Evolutionary conservation across 2,888 invertebrate genomes (phyloP), one percentile per base, ranked within the genome.

Genomic region (Pilophorus perplexus): DNA sequence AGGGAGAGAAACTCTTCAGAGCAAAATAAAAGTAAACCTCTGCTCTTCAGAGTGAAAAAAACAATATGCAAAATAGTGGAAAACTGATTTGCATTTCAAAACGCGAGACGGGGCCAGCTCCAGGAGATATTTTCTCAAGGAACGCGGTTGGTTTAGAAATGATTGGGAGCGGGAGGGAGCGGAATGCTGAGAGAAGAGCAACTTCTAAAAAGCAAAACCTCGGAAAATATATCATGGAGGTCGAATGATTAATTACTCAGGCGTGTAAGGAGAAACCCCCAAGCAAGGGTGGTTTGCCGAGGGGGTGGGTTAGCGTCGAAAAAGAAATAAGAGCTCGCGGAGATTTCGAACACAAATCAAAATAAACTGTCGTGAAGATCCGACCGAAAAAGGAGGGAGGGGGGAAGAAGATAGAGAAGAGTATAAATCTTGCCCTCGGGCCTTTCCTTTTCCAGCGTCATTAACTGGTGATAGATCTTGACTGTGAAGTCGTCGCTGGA

Each of bases 391-490:
- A 46, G 46, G 10, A 23, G 46, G 20, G 42, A 22, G 2, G 23
- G 23, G 22, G 12, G 46, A 22, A 46, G 46, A 46, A 25, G n/a
- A n/a, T n/a, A n/a, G n/a, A n/a, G n/a, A n/a, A n/a, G n/a, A n/a
- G n/a, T n/a, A n/a, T n/a, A n/a, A n/a, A n/a, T n/a, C n/a, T n/a
- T n/a, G n/a, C n/a, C n/a, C n/a, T n/a, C n/a, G n/a, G n/a, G n/a
- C n/a, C 25, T 46, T 25, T 46, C 23, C 46, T 23, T 14, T 46
- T 23, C 46, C 46, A 1, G 46, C 46, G 20, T 46, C 46, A 46
- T 46, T 46, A 46, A 46, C 46, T 46, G 46, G 46, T 46, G 46
- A 46, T 46, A 46, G 46, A 46, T 46, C 46, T 46, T 46, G 20
- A 46, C 46, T 46, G 46, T n/a, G 46, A 23, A 46, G 46, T 46